These are phyloP conservation scores for Trachemys scripta DNA, from an alignment of 2,113 vertebrate genomes.

Conservation along the genomic window DNA sequence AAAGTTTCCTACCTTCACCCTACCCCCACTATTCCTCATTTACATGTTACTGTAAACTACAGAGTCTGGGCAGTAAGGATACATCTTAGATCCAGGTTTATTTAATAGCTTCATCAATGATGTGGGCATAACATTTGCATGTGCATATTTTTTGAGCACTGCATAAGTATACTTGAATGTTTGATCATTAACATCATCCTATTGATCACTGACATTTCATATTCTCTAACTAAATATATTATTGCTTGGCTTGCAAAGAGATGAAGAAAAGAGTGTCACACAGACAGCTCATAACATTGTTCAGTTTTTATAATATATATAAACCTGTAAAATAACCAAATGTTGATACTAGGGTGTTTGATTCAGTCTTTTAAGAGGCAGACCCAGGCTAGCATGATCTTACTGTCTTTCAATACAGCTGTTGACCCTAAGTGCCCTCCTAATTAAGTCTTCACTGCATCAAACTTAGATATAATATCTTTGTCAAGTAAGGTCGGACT, in stretches of 20 bases:
- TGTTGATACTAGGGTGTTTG: neutral
- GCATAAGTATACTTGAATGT: neutral
- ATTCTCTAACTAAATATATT: neutral
- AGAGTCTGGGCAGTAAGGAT: neutral
- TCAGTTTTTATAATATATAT: neutral
- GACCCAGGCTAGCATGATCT: neutral
- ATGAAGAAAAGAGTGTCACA: neutral
- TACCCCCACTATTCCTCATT: neutral
- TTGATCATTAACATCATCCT: neutral
- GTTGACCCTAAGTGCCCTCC: neutral
- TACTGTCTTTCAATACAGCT: neutral
- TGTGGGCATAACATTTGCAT: rapidly evolving
- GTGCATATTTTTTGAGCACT: rapidly evolving
- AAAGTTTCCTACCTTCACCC: neutral
- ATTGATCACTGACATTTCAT: neutral
- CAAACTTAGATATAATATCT: constrained; percentile 48
- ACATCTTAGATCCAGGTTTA: neutral
- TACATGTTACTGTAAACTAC: neutral
- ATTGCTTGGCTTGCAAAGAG: neutral
- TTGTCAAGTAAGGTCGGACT: constrained; percentile 52
- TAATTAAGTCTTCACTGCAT: constrained; percentile 61
- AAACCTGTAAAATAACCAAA: neutral
- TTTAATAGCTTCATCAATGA: neutral
- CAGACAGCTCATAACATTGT: neutral
- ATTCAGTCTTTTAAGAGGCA: neutral